Evolutionary conservation across 2,888 invertebrate species (phyloP).

Genomic region (Myopa testacea): DNA sequence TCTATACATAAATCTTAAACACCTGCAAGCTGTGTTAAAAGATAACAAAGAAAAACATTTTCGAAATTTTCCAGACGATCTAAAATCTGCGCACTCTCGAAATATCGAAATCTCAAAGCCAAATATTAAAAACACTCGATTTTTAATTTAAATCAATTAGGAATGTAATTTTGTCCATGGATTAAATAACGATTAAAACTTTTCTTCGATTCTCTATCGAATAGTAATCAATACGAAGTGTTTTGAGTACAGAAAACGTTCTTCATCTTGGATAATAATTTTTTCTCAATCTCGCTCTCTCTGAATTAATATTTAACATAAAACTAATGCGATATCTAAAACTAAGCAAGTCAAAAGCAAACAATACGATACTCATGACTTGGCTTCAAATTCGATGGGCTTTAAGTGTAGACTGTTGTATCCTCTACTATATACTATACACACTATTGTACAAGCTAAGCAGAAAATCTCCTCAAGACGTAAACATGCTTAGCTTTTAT

Average conservation of each 20-base stretch:
- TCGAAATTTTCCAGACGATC: conserved; percentile 1
- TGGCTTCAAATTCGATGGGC: too few relatives aligned
- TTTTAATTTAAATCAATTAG: not conserved
- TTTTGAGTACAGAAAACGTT: conserved; percentile 33
- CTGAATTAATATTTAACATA: too few relatives aligned
- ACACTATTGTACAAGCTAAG: too few relatives aligned
- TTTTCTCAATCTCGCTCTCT: too few relatives aligned
- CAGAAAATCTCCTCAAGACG: not conserved
- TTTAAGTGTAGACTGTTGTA: too few relatives aligned
- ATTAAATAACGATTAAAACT: not conserved
- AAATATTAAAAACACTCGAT: not conserved
- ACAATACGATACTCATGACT: too few relatives aligned
- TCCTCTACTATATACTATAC: too few relatives aligned
- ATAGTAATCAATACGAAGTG: conserved; percentile 12
- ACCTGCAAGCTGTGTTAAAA: not conserved
- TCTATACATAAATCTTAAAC: not conserved
- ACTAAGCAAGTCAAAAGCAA: too few relatives aligned
- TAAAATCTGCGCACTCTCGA: conserved; percentile 52
- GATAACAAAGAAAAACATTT: not conserved
- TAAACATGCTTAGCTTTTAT: not conserved
- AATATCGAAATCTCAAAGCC: conserved; percentile 28
- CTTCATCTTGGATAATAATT: too few relatives aligned
- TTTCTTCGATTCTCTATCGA: not conserved
- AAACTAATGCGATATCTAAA: too few relatives aligned
- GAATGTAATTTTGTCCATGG: too few relatives aligned